Evolutionary conservation across 2,797 vertebrate genomes (phyloP), one percentile per base, ranked within the genome.

Genomic region (Nyctibius grandis): DNA sequence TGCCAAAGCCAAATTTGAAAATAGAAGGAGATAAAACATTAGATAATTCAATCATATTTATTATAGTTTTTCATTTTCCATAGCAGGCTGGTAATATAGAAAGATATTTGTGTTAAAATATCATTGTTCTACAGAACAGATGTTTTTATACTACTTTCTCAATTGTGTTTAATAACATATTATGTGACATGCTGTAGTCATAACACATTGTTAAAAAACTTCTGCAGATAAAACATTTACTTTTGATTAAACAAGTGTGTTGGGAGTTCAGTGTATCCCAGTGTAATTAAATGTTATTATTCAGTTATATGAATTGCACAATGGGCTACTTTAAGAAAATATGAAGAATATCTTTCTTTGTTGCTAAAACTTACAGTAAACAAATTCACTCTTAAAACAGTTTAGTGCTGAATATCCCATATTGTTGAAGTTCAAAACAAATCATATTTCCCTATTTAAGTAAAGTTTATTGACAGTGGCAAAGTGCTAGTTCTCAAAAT

Each of bases 181-280:
- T 89, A 69, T 67, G 86, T 90, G 68, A 67, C 3, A 5, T 38
- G 57, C 45, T 75, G 48, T 79, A 87, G 45, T 91, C 51, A 50
- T 79, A 93, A 76, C 74, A 93, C 26, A 36, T 45, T 85, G 70
- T 85, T 91, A 47, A 90, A 91, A 85, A 77, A 65, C 36, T 94
- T 95, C 34, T 89, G 31, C 47, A 87, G 86, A 54, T 89, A 64
- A 34, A 89, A 88, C 40, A 59, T 72, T 85, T 94, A 92, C 34
- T 93, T 96, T 72, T 96, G 82, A 94, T 84, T 93, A 90, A 96
- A 92, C 8, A 85, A 92, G 74, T 45, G 34, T 74, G 34, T 38
- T 68, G 75, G 75, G 64, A 91, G 18, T 77, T 92, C 45, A 72
- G 28, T 18, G 33, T 51, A 91, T 79, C 64, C 50, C 81, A 77